Evolutionary conservation across 2,888 invertebrate genomes (phyloP), one percentile per base, ranked within the genome.

Genomic region (Cynaeus angustus): DNA sequence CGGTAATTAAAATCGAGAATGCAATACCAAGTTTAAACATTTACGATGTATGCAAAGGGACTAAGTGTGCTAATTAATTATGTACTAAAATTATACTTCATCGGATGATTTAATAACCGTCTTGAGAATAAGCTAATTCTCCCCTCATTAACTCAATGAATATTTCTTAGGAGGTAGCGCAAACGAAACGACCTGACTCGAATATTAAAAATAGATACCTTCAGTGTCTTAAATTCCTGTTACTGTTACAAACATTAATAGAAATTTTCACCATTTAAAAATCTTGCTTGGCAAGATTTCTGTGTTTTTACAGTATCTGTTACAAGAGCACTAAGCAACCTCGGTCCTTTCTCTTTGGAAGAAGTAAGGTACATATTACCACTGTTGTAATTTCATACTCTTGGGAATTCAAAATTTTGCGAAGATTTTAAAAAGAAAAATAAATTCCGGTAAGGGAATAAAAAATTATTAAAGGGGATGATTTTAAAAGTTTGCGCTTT

Each of bases 1-100:
- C 74, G 75, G 75, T 81, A 80, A 83, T 82, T 82, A 83, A 83
- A 81, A 79, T 75, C 76, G 70, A 64, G 66, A 72, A 71, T 71
- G 73, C 73, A 73, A 72, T 72, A 71, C 69, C 66, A 72, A 73
- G 73, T 72, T 73, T 71, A 75, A 72, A 70, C 70, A 65, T 73
- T 72, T 71, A 58, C 52, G 66, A 62, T 70, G 71, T 70, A 62
- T 55, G 48, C 62, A 45, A n/a, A 43, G 7, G 10, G 16, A 21
- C 26, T 21, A 16, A 62, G 43, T 62, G 28, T 45, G 55, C 21
- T 53, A 48, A 46, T 48, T 56, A 68, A 68, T 68, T 53, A 53
- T 46, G 45, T 58, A 58, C 30, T 37, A 38, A 55, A 55, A 46
- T 33, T 33, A 46, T 61, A 28, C 61, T 61, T 12, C 37, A 46